These are phyloP conservation scores for Melanotus villosus DNA, from an alignment of 2,888 invertebrate genomes.

Conservation along the genomic window DNA sequence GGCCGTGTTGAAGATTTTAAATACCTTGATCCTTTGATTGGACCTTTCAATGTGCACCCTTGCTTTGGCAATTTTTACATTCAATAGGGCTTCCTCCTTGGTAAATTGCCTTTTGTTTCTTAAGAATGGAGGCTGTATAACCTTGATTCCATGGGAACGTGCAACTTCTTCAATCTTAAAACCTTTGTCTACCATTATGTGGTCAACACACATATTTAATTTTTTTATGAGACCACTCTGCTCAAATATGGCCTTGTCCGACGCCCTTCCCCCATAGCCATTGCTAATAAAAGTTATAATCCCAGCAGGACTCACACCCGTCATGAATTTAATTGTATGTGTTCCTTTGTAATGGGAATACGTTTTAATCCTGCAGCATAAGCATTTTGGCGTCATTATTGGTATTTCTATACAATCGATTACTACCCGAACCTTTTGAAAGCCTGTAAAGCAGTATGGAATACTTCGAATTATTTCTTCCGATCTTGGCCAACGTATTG, in stretches of 20 bases:
- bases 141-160: neutral
- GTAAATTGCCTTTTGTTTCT: neutral
- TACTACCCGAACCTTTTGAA: conserved; percentile 37
- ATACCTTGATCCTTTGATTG: conserved; percentile 4
- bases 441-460: neutral
- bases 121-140: neutral
- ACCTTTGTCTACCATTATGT: conserved; percentile 48
- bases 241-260: conserved; percentile 50
- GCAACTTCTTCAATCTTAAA: conserved; percentile 25
- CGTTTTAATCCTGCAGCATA: conserved; percentile 51
- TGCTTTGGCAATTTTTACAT: neutral
- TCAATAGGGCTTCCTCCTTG: neutral
- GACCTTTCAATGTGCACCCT: conserved; percentile 3
- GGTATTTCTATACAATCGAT: conserved; percentile 54
- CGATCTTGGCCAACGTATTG: too few species aligned
- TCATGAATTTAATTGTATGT: too few species aligned
- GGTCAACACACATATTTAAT: conserved; percentile 45
- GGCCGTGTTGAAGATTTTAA: neutral
- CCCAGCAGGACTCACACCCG: too few species aligned
- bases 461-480: neutral
- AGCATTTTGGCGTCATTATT: conserved; percentile 48
- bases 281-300: conserved; percentile 52
- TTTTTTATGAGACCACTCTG: too few species aligned
- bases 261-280: conserved; percentile 52
- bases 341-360: conserved; percentile 55